Conservation (phyloP, 2,888 invertebrate genomes). For the Acleris emargana region DNA sequence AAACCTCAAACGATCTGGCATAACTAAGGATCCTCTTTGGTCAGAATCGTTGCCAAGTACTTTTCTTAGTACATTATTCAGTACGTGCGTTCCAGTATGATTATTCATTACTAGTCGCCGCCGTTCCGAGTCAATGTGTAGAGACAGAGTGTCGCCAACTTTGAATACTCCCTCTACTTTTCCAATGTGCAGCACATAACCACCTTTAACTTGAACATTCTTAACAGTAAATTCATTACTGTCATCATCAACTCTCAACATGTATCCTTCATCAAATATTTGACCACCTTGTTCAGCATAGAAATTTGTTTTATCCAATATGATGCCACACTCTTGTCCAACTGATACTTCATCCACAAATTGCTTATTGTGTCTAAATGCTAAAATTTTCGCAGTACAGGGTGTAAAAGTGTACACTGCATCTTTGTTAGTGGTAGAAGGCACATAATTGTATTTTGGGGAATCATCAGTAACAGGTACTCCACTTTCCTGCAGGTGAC, state of each 20-base stretch:
- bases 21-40: constrained; percentile 98
- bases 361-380: constrained; percentile 89
- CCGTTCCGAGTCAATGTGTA: constrained; percentile 93
- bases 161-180: constrained; percentile 92
- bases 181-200: constrained; percentile 97
- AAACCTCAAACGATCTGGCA: constrained; percentile 97
- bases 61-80: constrained; percentile 96
- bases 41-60: constrained; percentile 96
- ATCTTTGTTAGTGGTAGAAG: constrained; percentile 84
- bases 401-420: constrained; percentile 90
- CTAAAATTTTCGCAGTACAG: constrained; percentile 91
- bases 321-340: constrained; percentile 95
- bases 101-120: constrained; percentile 98
- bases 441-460: constrained; percentile 94
- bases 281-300: constrained; percentile 99
- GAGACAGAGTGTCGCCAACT: constrained; percentile 92
- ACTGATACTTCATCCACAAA: constrained; percentile 93
- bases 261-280: constrained; percentile 97
- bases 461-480: constrained; percentile 94
- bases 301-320: constrained; percentile 96
- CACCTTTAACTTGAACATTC: constrained; percentile 97
- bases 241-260: constrained; percentile 92
- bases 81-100: constrained; percentile 98
- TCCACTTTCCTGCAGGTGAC: constrained; percentile 91
- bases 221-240: constrained; percentile 95